Conservation (phyloP, 2,797 vertebrate species). For the Melanotaenia nigrans region DNA sequence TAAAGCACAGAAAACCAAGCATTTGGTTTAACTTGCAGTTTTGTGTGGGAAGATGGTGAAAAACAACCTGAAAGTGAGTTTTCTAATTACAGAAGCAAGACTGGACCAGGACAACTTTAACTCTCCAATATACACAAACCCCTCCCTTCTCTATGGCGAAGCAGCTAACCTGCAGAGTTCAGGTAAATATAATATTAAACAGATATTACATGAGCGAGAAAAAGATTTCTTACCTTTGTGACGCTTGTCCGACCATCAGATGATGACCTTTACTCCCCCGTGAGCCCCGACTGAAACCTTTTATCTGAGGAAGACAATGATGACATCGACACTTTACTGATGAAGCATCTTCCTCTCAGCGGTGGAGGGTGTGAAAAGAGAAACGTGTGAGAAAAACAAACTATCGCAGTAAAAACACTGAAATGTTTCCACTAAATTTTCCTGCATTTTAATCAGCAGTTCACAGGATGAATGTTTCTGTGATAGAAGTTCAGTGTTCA, state of each 20-base stretch:
- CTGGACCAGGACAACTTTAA: not conserved
- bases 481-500: too few relatives aligned
- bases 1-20: too few relatives aligned
- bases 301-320: slow-evolving; percentile 68
- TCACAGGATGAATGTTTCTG: too few relatives aligned
- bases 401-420: too few relatives aligned
- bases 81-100: slow-evolving; percentile 20
- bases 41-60: too few relatives aligned
- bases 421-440: too few relatives aligned
- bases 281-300: slow-evolving; percentile 55
- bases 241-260: slow-evolving; percentile 25
- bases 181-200: slow-evolving; percentile 25
- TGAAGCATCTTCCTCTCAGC: not conserved
- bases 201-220: fast-evolving
- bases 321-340: slow-evolving; percentile 45
- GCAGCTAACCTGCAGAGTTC: slow-evolving; percentile 4
- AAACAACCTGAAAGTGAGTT: too few relatives aligned
- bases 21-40: too few relatives aligned
- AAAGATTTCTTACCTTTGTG: not conserved
- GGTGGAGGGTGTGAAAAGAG: not conserved
- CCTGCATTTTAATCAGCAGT: too few relatives aligned
- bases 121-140: not conserved
- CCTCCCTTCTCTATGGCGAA: not conserved
- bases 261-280: slow-evolving; percentile 66
- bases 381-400: too few relatives aligned